Evolutionary conservation across 2,797 vertebrate genomes (phyloP).

Genomic region (Pseudotriccus pelzelni): DNA sequence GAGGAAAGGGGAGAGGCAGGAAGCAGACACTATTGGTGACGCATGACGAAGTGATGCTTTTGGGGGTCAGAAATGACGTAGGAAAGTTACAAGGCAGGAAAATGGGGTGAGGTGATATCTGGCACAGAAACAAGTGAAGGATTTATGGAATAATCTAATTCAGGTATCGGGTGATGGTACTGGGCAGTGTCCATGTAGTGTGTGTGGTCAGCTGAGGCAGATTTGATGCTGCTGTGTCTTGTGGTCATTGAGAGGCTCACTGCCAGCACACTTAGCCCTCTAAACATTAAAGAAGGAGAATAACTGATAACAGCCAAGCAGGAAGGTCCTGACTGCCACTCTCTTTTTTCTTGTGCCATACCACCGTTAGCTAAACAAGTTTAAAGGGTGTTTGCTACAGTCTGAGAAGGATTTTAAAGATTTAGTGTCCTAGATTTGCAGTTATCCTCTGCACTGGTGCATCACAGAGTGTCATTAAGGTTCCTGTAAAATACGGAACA

Average conservation of each 20-base stretch:
- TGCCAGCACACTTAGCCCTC: neutral
- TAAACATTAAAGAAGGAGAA: neutral
- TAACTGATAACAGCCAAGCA: neutral
- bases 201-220: neutral
- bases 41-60: neutral
- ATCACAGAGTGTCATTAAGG: constrained; percentile 26
- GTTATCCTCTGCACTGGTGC: constrained; percentile 35
- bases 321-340: neutral
- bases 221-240: neutral
- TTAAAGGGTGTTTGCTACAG: neutral
- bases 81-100: neutral
- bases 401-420: constrained; percentile 55
- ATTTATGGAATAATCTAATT: neutral
- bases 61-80: neutral
- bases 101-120: neutral
- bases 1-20: neutral
- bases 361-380: neutral
- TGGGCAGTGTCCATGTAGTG: neutral
- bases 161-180: neutral
- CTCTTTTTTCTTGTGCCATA: neutral
- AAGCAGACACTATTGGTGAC: neutral
- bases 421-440: constrained; percentile 69
- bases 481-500: constrained; percentile 52
- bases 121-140: neutral
- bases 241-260: accelerated